Percentiles rank a stretch among this genome's conserved stretches.
Conservation (phyloP, 2,797 vertebrate species). For the Manis javanica region DNA sequence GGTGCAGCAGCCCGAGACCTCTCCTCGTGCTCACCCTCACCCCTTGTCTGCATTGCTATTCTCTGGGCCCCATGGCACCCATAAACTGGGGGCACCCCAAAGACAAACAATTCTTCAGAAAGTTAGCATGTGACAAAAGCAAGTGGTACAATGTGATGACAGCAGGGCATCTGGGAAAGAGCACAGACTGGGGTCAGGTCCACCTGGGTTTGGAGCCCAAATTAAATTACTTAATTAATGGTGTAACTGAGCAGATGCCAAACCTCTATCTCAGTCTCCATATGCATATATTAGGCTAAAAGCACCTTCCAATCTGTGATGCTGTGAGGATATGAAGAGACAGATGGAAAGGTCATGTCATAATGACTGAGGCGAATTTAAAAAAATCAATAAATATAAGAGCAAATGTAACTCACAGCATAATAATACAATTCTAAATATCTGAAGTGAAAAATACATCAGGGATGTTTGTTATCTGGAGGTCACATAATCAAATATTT, state of each 20-base stretch:
- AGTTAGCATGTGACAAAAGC: background rate
- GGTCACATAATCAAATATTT: background rate
- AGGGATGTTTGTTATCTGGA: background rate
- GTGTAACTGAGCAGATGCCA: background rate
- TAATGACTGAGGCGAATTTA: background rate
- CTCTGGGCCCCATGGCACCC: background rate
- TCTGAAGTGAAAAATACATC: background rate
- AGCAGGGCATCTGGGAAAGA: background rate
- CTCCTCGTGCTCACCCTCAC: background rate
- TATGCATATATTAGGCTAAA: background rate
- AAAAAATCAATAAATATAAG: background rate
- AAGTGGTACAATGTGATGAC: background rate
- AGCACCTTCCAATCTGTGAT: background rate
- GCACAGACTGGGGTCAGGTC: background rate
- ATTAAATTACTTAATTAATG: background rate
- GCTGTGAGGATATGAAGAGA: background rate
- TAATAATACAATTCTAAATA: background rate
- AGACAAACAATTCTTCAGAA: background rate
- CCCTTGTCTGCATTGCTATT: background rate
- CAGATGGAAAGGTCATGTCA: background rate
- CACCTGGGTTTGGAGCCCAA: background rate
- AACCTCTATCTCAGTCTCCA: background rate
- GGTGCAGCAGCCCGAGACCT: background rate
- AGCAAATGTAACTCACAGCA: background rate
- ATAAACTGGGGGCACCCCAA: background rate